A percentile compares a stretch with the other conserved stretches of the same genome.
Conservation (phyloP, 1,140 invertebrate species). For the Neuroterus valhalla region DNA sequence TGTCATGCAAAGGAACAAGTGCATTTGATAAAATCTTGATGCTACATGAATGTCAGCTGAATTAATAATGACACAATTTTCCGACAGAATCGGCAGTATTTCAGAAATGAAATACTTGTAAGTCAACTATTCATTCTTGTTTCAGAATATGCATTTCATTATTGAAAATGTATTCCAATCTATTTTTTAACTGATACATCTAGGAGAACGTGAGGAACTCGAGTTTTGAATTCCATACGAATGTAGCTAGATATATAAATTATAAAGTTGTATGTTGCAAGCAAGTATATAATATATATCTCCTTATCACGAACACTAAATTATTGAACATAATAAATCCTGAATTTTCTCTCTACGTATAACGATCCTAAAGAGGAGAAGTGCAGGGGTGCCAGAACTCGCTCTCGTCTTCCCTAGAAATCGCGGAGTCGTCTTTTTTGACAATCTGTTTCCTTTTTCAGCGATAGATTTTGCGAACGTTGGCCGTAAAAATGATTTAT, state of each 20-base stretch:
- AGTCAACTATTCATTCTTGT: no score
- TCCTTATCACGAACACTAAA: slow-evolving; percentile 20
- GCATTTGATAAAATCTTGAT: not conserved
- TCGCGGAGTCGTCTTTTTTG: slow-evolving; percentile 25
- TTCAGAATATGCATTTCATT: no score
- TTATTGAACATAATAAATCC: slow-evolving; percentile 25
- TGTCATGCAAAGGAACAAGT: slow-evolving; percentile 8
- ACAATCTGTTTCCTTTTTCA: slow-evolving; percentile 29
- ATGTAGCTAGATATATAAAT: not conserved
- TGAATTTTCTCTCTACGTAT: slow-evolving; percentile 24
- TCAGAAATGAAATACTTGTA: no score
- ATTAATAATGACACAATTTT: not conserved
- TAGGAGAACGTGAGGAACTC: not conserved
- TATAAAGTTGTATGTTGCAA: not conserved
- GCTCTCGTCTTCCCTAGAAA: slow-evolving; percentile 2
- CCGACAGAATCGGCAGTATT: no score
- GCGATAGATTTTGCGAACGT: slow-evolving; percentile 30
- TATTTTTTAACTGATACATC: not conserved
- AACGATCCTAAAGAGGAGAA: slow-evolving; percentile 20
- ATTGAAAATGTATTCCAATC: not conserved
- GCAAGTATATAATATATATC: slow-evolving; percentile 8
- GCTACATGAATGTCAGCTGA: not conserved
- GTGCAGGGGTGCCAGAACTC: slow-evolving; percentile 18
- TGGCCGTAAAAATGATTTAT: slow-evolving; percentile 30
- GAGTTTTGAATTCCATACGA: not conserved